phyloP scores from a whole-genome alignment of 2,888 invertebrate species.

The Ganaspis brasiliensis region DNA sequence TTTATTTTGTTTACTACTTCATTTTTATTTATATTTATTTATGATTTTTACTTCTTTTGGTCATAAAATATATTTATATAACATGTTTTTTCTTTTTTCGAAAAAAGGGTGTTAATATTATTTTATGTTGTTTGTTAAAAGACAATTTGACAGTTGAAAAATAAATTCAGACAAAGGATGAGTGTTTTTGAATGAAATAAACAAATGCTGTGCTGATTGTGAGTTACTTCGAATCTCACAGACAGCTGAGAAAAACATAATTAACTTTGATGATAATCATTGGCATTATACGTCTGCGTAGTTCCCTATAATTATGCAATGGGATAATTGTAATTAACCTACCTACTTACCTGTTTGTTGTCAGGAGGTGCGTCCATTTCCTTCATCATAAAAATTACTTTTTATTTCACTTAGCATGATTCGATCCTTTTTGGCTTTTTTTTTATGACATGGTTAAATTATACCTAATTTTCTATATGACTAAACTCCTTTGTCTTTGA shows the following conservation, averaged over 20 bases:
- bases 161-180: background rate
- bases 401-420: conserved; percentile 43
- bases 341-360: conserved; percentile 57
- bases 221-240: background rate
- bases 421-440: background rate
- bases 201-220: background rate
- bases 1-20: too few species aligned
- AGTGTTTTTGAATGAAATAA: background rate
- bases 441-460: background rate
- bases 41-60: too few species aligned
- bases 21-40: too few species aligned
- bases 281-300: conserved; percentile 66
- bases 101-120: too few species aligned
- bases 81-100: too few species aligned
- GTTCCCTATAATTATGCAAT: conserved; percentile 71
- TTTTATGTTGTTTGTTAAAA: too few species aligned
- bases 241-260: conserved; percentile 64
- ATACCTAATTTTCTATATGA: background rate
- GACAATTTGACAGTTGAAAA: background rate
- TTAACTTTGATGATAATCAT: conserved; percentile 77
- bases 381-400: conserved; percentile 29
- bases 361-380: conserved; percentile 24
- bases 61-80: too few species aligned
- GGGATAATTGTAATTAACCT: conserved; percentile 73
- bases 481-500: background rate